Evolutionary conservation across 1,140 invertebrate species (phyloP), one percentile per base, ranked within the genome.

Genomic region (Metaphire vulgaris): DNA sequence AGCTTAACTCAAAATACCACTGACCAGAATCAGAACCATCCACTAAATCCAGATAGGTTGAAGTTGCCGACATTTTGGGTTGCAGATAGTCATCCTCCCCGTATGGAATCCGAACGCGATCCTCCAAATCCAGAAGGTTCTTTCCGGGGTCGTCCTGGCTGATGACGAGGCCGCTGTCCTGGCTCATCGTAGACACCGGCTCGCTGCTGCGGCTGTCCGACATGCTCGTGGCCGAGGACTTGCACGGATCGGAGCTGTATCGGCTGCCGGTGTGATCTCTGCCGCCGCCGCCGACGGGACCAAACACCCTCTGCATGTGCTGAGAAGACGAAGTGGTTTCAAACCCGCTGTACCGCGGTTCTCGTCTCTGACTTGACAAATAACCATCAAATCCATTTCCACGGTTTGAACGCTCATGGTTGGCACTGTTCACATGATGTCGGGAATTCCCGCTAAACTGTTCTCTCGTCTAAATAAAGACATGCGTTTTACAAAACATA

Each of bases 1-100:
- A n/a, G n/a, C n/a, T n/a, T n/a, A n/a, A n/a, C n/a, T n/a, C n/a
- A n/a, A n/a, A n/a, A n/a, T n/a, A n/a, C 41, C 41, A 56, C 41
- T 21, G 21, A 56, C 41, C 41, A 12, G 41, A 12, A 21, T 56
- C 33, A 32, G 21, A 33, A 67, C 77, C 77, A 75, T 83, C 81
- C 65, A 82, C 84, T 76, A 98, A 88, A 88, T 97, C 95, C 88
- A 97, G 93, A 83, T 97, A 97, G 33, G 84, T 80, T 30, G 91
- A 89, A 0, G 90, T 90, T 26, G 83, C 85, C 29, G 93, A 91
- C 1, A 94, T 96, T 65, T 83, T 81, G 14, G 96, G 96, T 91
- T 97, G 95, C 33, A 98, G 87, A 84, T 98, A 98, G 83, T 98
- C 95, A 83, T 98, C 95, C 85, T 98, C 95, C 82, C 98, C 96